phyloP scores from a whole-genome alignment of 53 echinoderm and acorn worm species.

The Holothuria leucospilota region DNA sequence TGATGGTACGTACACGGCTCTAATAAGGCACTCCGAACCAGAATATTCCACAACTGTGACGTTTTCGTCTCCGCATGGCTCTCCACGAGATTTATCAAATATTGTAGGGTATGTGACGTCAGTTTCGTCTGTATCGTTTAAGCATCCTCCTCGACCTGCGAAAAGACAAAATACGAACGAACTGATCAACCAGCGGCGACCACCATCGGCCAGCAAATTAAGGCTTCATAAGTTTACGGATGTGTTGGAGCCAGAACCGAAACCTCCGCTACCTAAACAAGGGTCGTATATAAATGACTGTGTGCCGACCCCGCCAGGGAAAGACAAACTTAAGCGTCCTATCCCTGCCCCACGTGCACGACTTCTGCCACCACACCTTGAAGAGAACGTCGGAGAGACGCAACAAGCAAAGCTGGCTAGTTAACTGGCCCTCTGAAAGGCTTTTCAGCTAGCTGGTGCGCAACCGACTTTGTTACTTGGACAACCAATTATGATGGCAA shows the following conservation, averaged over 20 bases:
- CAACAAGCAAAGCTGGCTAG: too few species aligned
- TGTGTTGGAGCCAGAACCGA: background rate
- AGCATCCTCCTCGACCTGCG: constrained; percentile 33
- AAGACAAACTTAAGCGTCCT: constrained; percentile 24
- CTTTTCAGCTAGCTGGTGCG: too few species aligned
- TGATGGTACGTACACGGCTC: constrained; percentile 43
- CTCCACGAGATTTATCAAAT: background rate
- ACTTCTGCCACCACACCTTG: constrained; percentile 14
- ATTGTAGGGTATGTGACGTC: constrained; percentile 32
- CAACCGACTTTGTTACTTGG: too few species aligned
- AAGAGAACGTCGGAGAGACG: background rate
- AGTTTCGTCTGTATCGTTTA: constrained; percentile 18
- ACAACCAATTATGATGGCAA: too few species aligned
- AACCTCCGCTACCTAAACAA: background rate
- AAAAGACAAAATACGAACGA: constrained; percentile 9
- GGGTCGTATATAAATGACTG: constrained; percentile 27
- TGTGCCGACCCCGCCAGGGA: constrained; percentile 5
- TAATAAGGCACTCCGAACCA: constrained; percentile 29
- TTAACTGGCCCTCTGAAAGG: too few species aligned
- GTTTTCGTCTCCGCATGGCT: background rate
- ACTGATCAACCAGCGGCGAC: background rate
- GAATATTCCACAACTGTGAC: constrained; percentile 26
- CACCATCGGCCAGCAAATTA: constrained; percentile 12
- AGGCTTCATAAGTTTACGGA: constrained; percentile 34
- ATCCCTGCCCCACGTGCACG: constrained; percentile 33